Evolutionary conservation across 1,140 invertebrate genomes (phyloP), one percentile per base, ranked within the genome.

Genomic region (Pseudachorutes palmiensis): DNA sequence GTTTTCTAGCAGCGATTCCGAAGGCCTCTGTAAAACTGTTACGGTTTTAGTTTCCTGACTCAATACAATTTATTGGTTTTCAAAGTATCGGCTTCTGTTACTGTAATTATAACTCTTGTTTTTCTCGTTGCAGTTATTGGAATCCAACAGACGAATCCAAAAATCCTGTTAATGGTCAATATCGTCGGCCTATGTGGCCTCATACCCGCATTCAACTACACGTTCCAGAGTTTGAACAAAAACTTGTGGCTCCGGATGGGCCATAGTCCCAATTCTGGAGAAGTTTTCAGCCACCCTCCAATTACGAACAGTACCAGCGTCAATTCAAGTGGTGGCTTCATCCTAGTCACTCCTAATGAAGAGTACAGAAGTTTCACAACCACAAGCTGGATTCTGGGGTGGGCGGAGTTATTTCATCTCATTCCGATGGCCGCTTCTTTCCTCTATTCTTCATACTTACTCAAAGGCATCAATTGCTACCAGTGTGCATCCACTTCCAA

Each of bases 351-450:
- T 19, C n/a, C 24, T n/a, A 29, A 62, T 14, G 65, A 9, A 60
- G 28, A 24, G 36, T 19, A 36, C 24, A 24, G 24, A 32, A 26
- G 31, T 30, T 28, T 22, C 1, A 67, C 60, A 2, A 65, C 58
- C n/a, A 71, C 70, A 19, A 41, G 64, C 3, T 71, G 70, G 70
- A 66, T 66, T 14, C 30, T 71, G 31, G 60, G 70, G 19, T 71
- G 70, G 70, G 51, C 67, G 31, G 63, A 71, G 36, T 49, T 71
- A 28, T 31, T 64, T 19, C 70, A 68, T 45, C 58, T 71, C 1
- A 64, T 71, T 68, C 66, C 70, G 1, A 41, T 71, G 24, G 33
- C 33, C 22, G 31, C 33, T 26, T 67, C 48, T 3, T 14, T 71
- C 2, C 48, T 71, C n/a, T 71, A 71, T 48, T 16, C 63, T 0